Conservation (phyloP, 1,140 invertebrate genomes). For the Tetranychus urticae region DNA sequence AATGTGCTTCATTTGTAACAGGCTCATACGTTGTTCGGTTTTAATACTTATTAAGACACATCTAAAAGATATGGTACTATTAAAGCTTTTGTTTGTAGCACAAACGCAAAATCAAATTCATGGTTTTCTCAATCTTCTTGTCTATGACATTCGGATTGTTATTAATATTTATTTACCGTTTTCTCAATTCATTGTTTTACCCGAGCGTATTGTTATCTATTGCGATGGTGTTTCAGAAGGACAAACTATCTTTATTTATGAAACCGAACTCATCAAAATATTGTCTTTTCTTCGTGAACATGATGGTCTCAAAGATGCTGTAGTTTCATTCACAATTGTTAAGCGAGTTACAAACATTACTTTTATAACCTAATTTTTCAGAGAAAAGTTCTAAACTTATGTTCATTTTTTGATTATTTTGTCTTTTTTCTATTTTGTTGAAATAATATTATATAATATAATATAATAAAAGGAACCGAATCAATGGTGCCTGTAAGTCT, state of each 20-base stretch:
- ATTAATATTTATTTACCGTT: too few species aligned
- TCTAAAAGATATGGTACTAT: constrained; percentile 17
- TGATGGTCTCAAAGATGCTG: neutral
- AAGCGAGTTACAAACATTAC: constrained; percentile 33
- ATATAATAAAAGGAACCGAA: too few species aligned
- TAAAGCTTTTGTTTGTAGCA: constrained; percentile 23
- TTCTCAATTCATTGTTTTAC: constrained; percentile 5
- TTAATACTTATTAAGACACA: constrained; percentile 27
- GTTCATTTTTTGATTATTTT: too few species aligned
- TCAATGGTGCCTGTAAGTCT: too few species aligned
- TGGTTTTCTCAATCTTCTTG: constrained; percentile 14
- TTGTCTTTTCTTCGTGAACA: too few species aligned
- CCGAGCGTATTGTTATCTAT: constrained; percentile 21
- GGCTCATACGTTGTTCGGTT: constrained; percentile 2
- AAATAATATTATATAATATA: too few species aligned
- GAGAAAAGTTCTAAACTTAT: neutral
- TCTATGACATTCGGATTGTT: constrained; percentile 15
- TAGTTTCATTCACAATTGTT: constrained; percentile 19
- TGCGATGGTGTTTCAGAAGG: too few species aligned
- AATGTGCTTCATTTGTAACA: neutral
- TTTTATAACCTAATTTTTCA: too few species aligned
- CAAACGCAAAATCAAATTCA: constrained; percentile 32
- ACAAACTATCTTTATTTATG: too few species aligned
- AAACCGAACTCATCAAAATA: too few species aligned
- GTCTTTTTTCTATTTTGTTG: too few species aligned